Conservation (phyloP, 2,888 invertebrate genomes). For the Eristalinus aeneus region DNA sequence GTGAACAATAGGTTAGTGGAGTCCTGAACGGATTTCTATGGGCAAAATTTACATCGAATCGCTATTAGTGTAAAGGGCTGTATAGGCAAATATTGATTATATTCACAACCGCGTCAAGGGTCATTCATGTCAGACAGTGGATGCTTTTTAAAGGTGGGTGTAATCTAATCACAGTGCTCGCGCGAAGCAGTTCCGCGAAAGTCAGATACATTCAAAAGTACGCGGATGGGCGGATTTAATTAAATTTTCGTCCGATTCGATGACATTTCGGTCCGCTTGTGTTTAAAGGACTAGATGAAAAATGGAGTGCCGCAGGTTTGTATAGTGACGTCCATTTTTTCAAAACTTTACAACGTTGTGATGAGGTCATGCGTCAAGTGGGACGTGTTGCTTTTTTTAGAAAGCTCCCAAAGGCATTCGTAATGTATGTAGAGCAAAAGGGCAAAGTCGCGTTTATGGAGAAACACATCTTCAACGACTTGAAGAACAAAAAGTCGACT, state of each 20-base stretch:
- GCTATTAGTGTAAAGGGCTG: constrained; percentile 9
- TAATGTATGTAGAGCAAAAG: too few species aligned
- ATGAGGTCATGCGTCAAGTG: too few species aligned
- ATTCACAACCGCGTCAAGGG: background rate
- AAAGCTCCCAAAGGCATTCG: too few species aligned
- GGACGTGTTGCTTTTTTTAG: too few species aligned
- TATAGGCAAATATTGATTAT: constrained; percentile 26
- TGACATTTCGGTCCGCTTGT: background rate
- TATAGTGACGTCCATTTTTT: too few species aligned
- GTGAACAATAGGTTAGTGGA: background rate
- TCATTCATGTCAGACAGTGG: background rate
- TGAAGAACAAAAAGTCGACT: too few species aligned
- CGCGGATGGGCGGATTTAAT: constrained; percentile 14
- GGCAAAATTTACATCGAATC: constrained; percentile 1
- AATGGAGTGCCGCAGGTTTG: too few species aligned
- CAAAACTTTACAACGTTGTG: too few species aligned
- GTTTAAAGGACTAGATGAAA: background rate
- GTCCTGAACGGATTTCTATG: background rate
- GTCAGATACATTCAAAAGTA: background rate
- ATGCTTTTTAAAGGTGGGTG: background rate
- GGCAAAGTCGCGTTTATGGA: too few species aligned
- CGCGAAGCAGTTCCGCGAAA: background rate
- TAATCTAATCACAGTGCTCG: background rate
- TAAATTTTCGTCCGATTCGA: constrained; percentile 17
- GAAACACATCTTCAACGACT: too few species aligned